Evolutionary conservation across 2,888 invertebrate genomes (phyloP), one percentile per base, ranked within the genome.

Genomic region (Calameuta idolon): DNA sequence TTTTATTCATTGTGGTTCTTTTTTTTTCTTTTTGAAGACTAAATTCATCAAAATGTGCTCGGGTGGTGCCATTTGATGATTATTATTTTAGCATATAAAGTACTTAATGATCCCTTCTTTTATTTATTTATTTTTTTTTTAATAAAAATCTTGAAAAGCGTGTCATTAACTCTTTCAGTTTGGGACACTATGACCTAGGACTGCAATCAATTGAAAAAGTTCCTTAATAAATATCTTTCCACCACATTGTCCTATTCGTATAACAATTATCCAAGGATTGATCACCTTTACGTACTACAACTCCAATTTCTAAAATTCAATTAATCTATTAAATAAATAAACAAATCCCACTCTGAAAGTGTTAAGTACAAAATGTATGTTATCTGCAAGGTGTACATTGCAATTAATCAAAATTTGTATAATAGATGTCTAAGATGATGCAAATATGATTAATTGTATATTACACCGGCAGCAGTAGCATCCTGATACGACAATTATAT

Each of bases 71-170:
- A 15, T 55, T 55, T 23, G 82, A 83, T 82, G 81, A 85, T 85
- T 76, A 83, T 83, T 81, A 77, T 79, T 75, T 85, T 82, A 78
- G 80, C 80, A 79, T 69, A 81, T 79, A 73, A 71, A 77, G 83
- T 86, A 85, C 83, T 85, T 86, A 85, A 82, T 15, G 80, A 55
- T 23, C 40, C 40, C 34, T 34, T 35, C 11, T 40, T 2, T 33
- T n/a, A n/a, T n/a, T n/a, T n/a, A n/a, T n/a, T n/a, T n/a, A n/a
- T 55, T 55, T 55, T 55, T 15, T 23, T 12, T 12, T 1, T 4
- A 23, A 23, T 9, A 9, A 23, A 9, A 55, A 55, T 23, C 55
- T 55, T 55, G 1, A 55, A 23, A 55, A 23, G 23, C 23, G 0
- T 55, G 55, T 55, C 55, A 55, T 55, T 55, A 55, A 55, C 55